Base-by-base conservation (phyloP, 2,113 vertebrate species). In the Corythoichthys intestinalis region DNA sequence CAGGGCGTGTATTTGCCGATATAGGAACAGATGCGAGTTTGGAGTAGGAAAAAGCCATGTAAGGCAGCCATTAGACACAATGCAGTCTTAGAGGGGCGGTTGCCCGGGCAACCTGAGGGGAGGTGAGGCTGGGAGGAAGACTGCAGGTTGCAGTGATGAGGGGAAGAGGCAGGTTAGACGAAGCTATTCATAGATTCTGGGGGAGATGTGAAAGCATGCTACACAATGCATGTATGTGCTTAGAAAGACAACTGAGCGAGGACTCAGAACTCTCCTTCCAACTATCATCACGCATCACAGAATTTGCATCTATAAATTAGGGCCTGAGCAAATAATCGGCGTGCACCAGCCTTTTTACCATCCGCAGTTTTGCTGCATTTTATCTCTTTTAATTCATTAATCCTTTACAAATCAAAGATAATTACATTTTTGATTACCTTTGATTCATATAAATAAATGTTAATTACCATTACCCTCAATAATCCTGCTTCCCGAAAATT, bases 91-190 rank as follows among this genome's bases (percentile, higher is more conserved):
- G 84, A 87, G 87, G 83, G 84, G 70, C 85, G 70, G 92, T 92
- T 92, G 89, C 92, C 91, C 89, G 86, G 92, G 90, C 84, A 92
- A 92, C 91, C 66, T 75, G 85, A 83, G 75, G 81, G 52, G 83
- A 92, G 89, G 88, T 91, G 87, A 90, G 67, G 82, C 87, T 89
- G 72, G 75, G 80, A 89, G 86, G 79, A 67, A 86, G 85, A 85
- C 80, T 71, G 75, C 67, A 70, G 71, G 82, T 77, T 79, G 77
- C 64, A 81, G 72, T 77, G 73, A 64, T 13, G 69, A 80, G 70
- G 76, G 60, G 37, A 17, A 67, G 64, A 73, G 73, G 52, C 77
- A 70, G 57, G 56, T 73, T 67, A 66, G 67, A 80, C 57, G 56
- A 56, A 70, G 17, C 56, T 65, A 58, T 71, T 72, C 11, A 7